Percentiles rank a stretch among this genome's conserved stretches.
These are phyloP conservation scores for Psettodes erumei DNA, from an alignment of 2,113 vertebrate genomes.

Conservation along the genomic window DNA sequence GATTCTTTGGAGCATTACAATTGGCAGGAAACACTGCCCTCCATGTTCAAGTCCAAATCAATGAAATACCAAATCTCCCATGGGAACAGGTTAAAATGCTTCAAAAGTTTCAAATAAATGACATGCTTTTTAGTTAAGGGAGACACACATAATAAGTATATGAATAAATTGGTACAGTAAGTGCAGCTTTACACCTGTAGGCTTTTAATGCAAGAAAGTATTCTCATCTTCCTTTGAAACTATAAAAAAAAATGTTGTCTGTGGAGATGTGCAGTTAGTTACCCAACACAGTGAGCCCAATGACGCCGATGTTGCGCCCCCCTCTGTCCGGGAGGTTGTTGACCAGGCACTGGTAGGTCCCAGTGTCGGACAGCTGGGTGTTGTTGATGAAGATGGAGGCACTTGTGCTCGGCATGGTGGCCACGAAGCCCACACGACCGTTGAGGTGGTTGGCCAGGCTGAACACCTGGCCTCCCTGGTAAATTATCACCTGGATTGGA, in stretches of 20 bases:
- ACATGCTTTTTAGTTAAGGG: too few species aligned
- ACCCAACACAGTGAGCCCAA: conserved; percentile 98
- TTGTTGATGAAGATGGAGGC: conserved; percentile 99
- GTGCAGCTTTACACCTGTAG: background rate
- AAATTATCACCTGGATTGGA: conserved; percentile 92
- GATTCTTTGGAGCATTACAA: background rate
- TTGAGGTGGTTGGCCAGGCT: conserved; percentile 92
- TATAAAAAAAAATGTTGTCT: background rate
- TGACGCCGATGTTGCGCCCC: conserved; percentile 94
- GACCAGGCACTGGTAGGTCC: conserved; percentile 99
- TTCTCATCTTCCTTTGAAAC: background rate
- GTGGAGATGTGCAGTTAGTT: conserved; percentile 37
- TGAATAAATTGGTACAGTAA: background rate
- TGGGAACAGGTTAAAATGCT: too few species aligned
- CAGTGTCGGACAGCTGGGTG: conserved; percentile 96
- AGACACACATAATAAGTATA: background rate
- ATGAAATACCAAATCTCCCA: too few species aligned
- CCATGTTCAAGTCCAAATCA: background rate
- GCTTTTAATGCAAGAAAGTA: background rate
- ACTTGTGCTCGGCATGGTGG: conserved; percentile 98
- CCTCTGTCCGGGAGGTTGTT: conserved; percentile 97
- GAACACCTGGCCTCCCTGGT: conserved; percentile 97
- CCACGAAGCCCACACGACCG: conserved; percentile 93
- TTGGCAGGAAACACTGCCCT: background rate
- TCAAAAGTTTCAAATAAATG: too few species aligned